Conservation (phyloP, 2,113 vertebrate genomes). For the Elaphurus davidianus region DNA sequence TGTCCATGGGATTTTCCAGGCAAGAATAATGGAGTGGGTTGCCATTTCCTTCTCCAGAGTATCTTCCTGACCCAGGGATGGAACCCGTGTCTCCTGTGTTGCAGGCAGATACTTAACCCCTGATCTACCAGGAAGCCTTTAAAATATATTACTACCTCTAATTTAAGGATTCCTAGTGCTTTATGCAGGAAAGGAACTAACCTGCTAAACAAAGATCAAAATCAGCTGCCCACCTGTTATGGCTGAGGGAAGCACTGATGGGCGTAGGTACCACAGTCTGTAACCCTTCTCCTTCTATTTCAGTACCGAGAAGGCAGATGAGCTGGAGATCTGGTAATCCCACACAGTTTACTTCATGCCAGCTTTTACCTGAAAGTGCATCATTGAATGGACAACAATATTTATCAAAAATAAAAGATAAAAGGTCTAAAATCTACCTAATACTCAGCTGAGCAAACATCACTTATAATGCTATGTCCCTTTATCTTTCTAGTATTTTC, state of each 20-base stretch:
- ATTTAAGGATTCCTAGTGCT: background rate
- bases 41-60: background rate
- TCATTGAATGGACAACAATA: background rate
- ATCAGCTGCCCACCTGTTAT: constrained; percentile 85
- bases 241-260: constrained; percentile 84
- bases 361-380: constrained; percentile 84
- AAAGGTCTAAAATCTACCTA: background rate
- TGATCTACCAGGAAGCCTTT: background rate
- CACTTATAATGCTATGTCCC: background rate
- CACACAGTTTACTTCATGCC: constrained; percentile 88
- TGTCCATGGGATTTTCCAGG: background rate
- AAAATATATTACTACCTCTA: background rate
- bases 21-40: background rate
- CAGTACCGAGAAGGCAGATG: constrained; percentile 87
- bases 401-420: constrained; percentile 27
- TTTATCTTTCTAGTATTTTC: background rate
- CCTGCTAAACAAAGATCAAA: background rate
- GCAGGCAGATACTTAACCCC: background rate
- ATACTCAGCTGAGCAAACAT: background rate
- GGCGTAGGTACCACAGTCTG: constrained; percentile 90
- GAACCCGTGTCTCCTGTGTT: background rate
- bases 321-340: constrained; percentile 87
- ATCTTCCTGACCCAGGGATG: background rate
- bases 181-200: background rate
- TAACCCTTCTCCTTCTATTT: constrained; percentile 82